These are phyloP conservation scores for Ceyx cyanopectus DNA, from an alignment of 2,113 vertebrate species.

Conservation along the genomic window DNA sequence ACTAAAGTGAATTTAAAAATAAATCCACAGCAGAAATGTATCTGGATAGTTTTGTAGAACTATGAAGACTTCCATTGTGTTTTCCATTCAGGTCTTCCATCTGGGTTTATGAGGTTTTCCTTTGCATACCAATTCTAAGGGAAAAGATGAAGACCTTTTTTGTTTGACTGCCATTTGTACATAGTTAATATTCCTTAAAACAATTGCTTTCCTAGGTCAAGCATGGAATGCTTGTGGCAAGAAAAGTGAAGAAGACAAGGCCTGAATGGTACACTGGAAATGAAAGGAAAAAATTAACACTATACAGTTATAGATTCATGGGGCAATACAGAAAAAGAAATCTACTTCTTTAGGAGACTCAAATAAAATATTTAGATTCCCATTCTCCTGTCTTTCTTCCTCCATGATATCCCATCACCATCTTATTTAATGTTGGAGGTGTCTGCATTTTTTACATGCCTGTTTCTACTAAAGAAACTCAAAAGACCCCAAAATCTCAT, in stretches of 20 bases:
- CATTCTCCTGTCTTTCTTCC: background rate
- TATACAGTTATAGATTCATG: background rate
- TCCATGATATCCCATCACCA: background rate
- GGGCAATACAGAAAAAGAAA: background rate
- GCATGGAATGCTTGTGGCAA: background rate
- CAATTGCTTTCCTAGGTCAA: background rate
- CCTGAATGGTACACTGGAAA: background rate
- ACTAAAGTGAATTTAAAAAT: background rate
- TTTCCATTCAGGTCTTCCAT: background rate
- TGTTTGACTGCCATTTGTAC: background rate
- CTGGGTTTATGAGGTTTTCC: background rate
- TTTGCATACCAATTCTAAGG: background rate
- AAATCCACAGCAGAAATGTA: background rate
- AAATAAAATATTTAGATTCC: background rate
- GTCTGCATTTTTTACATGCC: background rate
- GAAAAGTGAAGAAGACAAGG: background rate
- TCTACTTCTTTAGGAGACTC: background rate
- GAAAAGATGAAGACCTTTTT: background rate
- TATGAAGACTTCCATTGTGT: background rate
- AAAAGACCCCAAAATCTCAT: background rate
- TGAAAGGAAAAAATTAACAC: background rate
- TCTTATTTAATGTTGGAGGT: background rate
- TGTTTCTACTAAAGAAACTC: background rate
- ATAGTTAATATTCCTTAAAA: background rate
- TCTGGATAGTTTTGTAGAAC: background rate